These are phyloP conservation scores for Drosophila setifemur DNA, from an alignment of 1,140 invertebrate species.

Conservation along the genomic window DNA sequence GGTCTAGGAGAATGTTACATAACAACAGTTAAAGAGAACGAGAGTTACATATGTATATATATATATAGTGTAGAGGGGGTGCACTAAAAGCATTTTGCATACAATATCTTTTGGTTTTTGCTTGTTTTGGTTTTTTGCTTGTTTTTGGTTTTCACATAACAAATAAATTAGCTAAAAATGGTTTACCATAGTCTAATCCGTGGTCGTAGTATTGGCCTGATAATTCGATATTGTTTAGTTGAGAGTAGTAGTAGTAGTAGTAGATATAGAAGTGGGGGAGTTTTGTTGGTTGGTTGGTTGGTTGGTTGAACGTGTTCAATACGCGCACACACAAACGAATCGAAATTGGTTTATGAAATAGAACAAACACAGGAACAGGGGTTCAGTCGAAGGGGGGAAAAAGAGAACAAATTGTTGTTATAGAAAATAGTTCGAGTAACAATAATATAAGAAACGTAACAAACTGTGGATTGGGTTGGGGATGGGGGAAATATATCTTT, in stretches of 20 bases:
- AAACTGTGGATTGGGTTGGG: not conserved
- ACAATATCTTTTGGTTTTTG: not conserved
- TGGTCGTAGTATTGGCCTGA: conserved; percentile 91
- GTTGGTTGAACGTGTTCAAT: conserved; percentile 15
- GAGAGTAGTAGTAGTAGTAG: conserved; percentile 50
- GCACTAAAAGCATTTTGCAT: conserved; percentile 61
- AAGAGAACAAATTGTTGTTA: conserved; percentile 47
- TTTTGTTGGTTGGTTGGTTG: conserved; percentile 11
- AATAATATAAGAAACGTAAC: conserved; percentile 19
- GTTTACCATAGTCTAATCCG: conserved; percentile 96
- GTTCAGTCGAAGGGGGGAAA: conserved; percentile 2
- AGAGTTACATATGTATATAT: not conserved
- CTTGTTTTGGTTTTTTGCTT: conserved; percentile 8
- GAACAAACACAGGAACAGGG: conserved; percentile 42
- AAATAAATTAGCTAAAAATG: conserved; percentile 79
- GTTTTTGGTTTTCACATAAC: conserved; percentile 40
- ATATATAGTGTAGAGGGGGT: too few species aligned
- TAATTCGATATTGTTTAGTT: conserved; percentile 49
- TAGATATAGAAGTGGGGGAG: conserved; percentile 34
- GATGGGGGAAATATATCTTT: conserved; percentile 3
- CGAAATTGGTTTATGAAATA: conserved; percentile 43
- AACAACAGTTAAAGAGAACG: conserved; percentile 33
- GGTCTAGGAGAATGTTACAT: conserved; percentile 24
- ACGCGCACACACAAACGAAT: conserved; percentile 64
- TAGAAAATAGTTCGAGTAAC: conserved; percentile 36